Evolutionary conservation across 1,140 invertebrate genomes (phyloP), one percentile per base, ranked within the genome.

Genomic region (Holcopasites calliopsidis): DNA sequence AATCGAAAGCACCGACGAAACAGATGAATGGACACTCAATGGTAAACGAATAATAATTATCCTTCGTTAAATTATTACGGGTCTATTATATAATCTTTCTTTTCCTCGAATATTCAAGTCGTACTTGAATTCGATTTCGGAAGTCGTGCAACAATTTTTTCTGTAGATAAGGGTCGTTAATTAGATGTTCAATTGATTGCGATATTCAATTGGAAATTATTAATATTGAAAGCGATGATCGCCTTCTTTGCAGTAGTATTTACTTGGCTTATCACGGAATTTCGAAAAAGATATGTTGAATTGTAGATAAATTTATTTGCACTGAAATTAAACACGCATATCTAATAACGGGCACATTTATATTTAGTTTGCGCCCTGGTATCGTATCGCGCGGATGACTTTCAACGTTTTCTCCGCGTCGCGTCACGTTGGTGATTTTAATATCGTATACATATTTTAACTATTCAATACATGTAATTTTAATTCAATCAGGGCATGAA

Each of bases 1-100:
- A 72, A 47, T 77, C 76, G 35, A 80, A 83, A 66, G 78, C 62
- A 1, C 31, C 76, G 28, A 50, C 75, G 28, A 64, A 66, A 18
- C 80, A 82, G 26, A 66, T 73, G 52, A 85, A 76, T 38, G 80
- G 80, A 38, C 80, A 80, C 35, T 54, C 74, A 2, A 73, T 71
- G 84, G 84, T 85, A 77, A 85, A 80, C 60, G 65, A 58, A 23
- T 40, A 49, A 66, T n/a, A 2, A n/a, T 21, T 65, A 21, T n/a
- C 1, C 8, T 42, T 13, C 21, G 18, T 44, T 18, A 5, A 16
- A 33, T 44, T 3, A 10, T 7, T 7, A n/a, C n/a, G n/a, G n/a
- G n/a, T n/a, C n/a, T n/a, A n/a, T n/a, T n/a, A n/a, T n/a, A n/a
- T n/a, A n/a, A n/a, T n/a, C n/a, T n/a, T n/a, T n/a, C n/a, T n/a